Conservation (phyloP, 2,888 invertebrate genomes). For the Conomelus anceps region DNA sequence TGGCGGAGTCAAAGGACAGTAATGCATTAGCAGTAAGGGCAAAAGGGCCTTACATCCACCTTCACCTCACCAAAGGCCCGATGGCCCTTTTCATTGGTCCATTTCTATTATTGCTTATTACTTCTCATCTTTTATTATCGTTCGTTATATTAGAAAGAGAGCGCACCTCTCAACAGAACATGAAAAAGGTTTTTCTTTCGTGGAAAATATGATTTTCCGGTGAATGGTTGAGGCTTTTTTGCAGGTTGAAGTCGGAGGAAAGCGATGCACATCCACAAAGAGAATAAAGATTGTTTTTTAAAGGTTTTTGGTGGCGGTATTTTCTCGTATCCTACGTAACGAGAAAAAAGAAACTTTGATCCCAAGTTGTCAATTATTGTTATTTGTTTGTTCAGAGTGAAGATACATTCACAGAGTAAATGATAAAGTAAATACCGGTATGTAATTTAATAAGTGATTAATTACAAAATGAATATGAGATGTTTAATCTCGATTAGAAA, state of each 20-base stretch:
- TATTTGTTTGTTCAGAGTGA: too few species aligned
- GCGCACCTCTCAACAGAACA: not conserved
- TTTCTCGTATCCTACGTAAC: too few species aligned
- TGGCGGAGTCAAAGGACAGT: not conserved
- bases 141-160: not conserved
- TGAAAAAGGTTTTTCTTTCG: not conserved
- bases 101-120: not conserved
- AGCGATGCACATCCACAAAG: not conserved
- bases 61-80: too few species aligned
- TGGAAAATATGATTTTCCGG: not conserved
- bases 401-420: too few species aligned
- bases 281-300: not conserved
- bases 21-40: not conserved
- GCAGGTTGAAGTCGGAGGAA: not conserved
- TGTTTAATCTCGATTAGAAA: too few species aligned
- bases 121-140: not conserved
- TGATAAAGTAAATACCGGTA: too few species aligned
- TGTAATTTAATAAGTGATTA: too few species aligned
- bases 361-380: too few species aligned
- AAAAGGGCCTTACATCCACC: not conserved
- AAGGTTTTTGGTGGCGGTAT: too few species aligned
- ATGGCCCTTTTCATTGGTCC: not conserved
- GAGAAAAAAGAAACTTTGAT: too few species aligned
- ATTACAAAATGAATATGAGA: too few species aligned
- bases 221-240: not conserved